phyloP scores from a whole-genome alignment of 2,888 invertebrate genomes.

The Magallana nippona region DNA sequence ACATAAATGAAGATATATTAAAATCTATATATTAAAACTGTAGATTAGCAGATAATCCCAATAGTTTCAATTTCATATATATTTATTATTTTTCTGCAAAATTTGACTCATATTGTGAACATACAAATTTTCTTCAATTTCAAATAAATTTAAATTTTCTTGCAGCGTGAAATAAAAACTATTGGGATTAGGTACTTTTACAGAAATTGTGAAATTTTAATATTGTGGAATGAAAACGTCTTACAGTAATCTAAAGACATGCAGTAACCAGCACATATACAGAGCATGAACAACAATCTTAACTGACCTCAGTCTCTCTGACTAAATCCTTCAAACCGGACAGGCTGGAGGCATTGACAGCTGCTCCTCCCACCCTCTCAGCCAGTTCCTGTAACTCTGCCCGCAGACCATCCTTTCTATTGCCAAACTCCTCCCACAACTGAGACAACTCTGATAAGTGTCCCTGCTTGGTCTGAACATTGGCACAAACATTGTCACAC shows the following conservation, averaged over 20 bases:
- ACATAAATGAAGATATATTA: too few relatives aligned
- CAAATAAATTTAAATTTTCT: too few relatives aligned
- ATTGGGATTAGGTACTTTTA: too few relatives aligned
- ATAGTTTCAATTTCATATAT: too few relatives aligned
- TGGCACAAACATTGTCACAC: constrained; percentile 66
- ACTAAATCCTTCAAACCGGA: constrained; percentile 72
- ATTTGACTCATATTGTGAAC: too few relatives aligned
- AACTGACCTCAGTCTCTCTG: constrained; percentile 70
- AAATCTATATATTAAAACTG: too few relatives aligned
- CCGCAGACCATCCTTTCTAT: constrained; percentile 85
- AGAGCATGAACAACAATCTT: neutral
- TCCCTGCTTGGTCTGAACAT: constrained; percentile 75
- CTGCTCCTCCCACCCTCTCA: constrained; percentile 60
- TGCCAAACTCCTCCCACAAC: constrained; percentile 89
- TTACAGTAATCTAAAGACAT: neutral
- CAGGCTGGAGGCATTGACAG: constrained; percentile 65
- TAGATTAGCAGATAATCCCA: too few relatives aligned
- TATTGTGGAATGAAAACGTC: too few relatives aligned
- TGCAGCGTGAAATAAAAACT: too few relatives aligned
- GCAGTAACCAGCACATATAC: neutral
- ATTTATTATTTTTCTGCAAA: too few relatives aligned
- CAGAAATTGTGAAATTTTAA: too few relatives aligned
- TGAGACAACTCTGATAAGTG: constrained; percentile 80
- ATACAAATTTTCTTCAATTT: too few relatives aligned
- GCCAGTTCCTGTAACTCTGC: constrained; percentile 68